Base-by-base conservation (phyloP, 2,113 vertebrate genomes). In the Aphyosemion australe region DNA sequence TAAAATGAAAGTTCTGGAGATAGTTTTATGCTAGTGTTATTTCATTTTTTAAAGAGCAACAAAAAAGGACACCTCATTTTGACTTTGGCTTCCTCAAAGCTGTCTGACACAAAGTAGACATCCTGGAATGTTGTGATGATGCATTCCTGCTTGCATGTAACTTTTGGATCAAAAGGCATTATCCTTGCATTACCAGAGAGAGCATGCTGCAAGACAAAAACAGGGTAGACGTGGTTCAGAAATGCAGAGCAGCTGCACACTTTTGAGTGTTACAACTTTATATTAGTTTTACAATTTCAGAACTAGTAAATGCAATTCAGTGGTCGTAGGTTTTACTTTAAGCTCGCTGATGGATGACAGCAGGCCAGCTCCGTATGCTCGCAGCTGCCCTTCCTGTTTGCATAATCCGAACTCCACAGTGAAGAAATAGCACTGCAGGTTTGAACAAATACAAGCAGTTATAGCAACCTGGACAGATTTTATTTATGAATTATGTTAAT, bases 371-470 rank as follows among this genome's bases (percentile, higher is more conserved):
- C 97, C 97, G 42, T 97, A 99, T 21, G 95, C 97, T 85, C 95
- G 91, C 41, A 98, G 87, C 69, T 94, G 92, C 12, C 96, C 97
- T 49, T 98, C 96, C 82, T 99, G 96, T 84, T 97, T 99, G 89
- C 96, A 98, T 79, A 98, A 88, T 51, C 97, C 97, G 83, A 99
- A 99, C 88, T 99, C 97, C 87, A 99, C 96, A 0, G 97, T 98
- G 74, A 99, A 99, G 90, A 99, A 99, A 76, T 99, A 99, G 83
- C 97, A 99, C 97, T 99, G 88, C 54, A 85, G 46, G 26, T 61
- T 18, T 5, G 6, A 15, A 56, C 11, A 51, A 39, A 42, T 8
- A n/a, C 14, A 64, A 63, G 46, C 18, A 51, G 32, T 19, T 31
- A 2, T 5, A 37, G 6, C 34, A 37, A 37, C 9, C 1, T 32